Conservation (phyloP, 2,113 vertebrate genomes). For the Artemisiospiza belli region DNA sequence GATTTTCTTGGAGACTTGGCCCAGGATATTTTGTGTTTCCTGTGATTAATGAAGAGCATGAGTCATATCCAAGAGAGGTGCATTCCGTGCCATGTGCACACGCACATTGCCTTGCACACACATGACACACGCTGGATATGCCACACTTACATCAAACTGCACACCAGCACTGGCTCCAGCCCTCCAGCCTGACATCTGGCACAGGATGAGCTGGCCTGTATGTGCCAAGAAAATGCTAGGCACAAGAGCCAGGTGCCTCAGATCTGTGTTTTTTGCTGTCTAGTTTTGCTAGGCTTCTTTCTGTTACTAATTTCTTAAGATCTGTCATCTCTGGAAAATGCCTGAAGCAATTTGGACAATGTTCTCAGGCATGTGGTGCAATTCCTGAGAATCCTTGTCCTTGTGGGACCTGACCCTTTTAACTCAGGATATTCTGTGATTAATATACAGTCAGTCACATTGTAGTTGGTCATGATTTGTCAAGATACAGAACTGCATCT, state of each 20-base stretch:
- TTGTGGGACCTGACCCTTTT: neutral
- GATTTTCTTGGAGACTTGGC: neutral
- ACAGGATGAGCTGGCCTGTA: neutral
- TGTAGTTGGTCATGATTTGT: neutral
- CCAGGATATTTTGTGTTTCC: neutral
- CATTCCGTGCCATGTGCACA: accelerated
- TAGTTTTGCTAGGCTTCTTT: neutral
- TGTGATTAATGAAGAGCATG: neutral
- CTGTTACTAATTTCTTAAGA: neutral
- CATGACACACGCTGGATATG: accelerated
- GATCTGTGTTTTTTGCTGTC: neutral
- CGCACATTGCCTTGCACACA: accelerated
- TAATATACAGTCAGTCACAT: neutral
- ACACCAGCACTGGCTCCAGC: neutral
- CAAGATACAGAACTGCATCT: neutral
- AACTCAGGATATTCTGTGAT: neutral
- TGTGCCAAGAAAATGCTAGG: neutral
- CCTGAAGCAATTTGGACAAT: neutral
- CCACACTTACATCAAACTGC: neutral
- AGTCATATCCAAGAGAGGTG: neutral
- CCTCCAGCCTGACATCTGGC: neutral
- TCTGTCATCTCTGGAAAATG: neutral
- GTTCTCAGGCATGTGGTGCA: neutral
- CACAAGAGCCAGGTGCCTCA: neutral
- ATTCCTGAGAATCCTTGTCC: neutral